Percentiles rank a stretch among this genome's conserved stretches.
phyloP scores from a whole-genome alignment of 2,797 vertebrate genomes.

The Margarornis squamiger region DNA sequence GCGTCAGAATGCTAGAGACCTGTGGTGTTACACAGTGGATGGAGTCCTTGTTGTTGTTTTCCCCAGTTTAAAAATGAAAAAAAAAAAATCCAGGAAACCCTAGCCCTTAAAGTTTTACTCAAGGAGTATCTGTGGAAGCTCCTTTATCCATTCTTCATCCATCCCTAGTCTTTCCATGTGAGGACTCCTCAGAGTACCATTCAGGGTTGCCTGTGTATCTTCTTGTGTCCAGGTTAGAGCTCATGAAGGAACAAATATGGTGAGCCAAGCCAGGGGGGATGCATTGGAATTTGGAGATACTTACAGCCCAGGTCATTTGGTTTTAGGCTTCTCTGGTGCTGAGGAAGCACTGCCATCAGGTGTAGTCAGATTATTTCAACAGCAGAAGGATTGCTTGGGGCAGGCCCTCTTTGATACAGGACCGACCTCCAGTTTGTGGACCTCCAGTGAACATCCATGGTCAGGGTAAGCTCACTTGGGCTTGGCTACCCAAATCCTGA shows the following conservation, averaged over 20 bases:
- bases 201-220: neutral
- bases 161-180: neutral
- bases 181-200: rapidly evolving
- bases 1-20: neutral
- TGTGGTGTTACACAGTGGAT: neutral
- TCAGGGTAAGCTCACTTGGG: neutral
- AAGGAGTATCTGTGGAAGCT: neutral
- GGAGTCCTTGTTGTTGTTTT: neutral
- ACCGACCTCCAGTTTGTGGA: neutral
- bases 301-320: neutral
- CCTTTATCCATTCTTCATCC: neutral
- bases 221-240: rapidly evolving
- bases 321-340: neutral
- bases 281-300: neutral
- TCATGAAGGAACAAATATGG: rapidly evolving
- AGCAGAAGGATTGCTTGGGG: neutral
- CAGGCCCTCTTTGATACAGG: neutral
- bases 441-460: neutral
- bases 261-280: neutral
- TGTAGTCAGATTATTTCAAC: neutral
- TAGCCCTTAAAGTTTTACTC: neutral
- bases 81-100: neutral
- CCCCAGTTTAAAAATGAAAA: neutral
- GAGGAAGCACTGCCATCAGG: neutral
- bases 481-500: neutral